These are phyloP conservation scores for Spilarctia lutea DNA, from an alignment of 2,888 invertebrate genomes.

Conservation along the genomic window DNA sequence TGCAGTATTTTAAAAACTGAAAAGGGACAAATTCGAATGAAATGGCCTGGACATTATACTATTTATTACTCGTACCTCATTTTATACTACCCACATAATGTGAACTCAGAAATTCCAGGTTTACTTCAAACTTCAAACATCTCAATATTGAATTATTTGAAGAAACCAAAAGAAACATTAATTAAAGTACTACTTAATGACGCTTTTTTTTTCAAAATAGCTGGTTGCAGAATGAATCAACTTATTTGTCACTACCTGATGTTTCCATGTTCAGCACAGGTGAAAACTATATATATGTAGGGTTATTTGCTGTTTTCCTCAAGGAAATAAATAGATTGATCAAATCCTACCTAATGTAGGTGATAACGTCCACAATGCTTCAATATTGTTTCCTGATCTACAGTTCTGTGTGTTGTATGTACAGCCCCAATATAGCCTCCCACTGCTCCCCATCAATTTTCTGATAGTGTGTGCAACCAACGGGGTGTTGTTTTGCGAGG, in stretches of 20 bases:
- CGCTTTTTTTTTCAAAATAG: no score
- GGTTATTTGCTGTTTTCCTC: neutral
- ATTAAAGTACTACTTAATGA: no score
- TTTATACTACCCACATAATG: neutral
- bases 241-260: neutral
- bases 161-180: no score
- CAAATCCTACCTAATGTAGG: neutral
- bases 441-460: conserved; percentile 60
- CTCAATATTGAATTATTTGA: no score
- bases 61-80: neutral
- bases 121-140: neutral
- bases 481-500: conserved; percentile 59
- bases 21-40: neutral
- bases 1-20: neutral
- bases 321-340: neutral
- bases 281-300: neutral
- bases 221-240: neutral
- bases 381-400: conserved; percentile 38
- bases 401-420: conserved; percentile 38
- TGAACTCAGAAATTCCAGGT: neutral
- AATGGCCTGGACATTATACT: neutral
- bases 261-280: neutral
- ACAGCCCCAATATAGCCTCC: conserved; percentile 48
- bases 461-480: conserved; percentile 49
- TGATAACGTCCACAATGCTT: conserved; percentile 13